These are phyloP conservation scores for Alloplasta piceator DNA, from an alignment of 2,888 invertebrate species.

Conservation along the genomic window DNA sequence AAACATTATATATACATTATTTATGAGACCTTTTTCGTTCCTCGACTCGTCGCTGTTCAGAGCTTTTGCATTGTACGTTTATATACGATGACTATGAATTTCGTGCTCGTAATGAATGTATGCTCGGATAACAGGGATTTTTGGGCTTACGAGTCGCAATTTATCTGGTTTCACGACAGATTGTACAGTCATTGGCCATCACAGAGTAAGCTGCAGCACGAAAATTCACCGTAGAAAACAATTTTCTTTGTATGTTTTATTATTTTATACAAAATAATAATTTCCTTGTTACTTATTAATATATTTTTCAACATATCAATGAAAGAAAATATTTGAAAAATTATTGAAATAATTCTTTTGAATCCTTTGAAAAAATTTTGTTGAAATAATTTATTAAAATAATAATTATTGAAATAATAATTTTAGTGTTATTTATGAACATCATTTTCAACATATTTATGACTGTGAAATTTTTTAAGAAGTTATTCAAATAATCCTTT, in stretches of 20 bases:
- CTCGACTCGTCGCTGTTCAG: conserved; percentile 27
- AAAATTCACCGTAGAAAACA: neutral
- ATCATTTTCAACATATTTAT: no score
- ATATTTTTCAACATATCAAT: no score
- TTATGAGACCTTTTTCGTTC: conserved; percentile 73
- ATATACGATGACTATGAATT: neutral
- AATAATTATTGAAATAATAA: no score
- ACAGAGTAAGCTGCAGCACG: no score
- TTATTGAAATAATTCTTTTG: neutral
- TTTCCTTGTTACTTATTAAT: neutral
- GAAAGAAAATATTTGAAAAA: neutral
- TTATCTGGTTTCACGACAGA: conserved; percentile 60
- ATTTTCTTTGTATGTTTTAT: neutral
- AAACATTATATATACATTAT: conserved; percentile 79
- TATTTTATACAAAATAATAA: neutral
- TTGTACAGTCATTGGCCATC: conserved; percentile 10
- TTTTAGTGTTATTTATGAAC: no score
- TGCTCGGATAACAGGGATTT: conserved; percentile 17
- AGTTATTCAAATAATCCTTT: no score
- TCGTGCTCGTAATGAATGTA: conserved; percentile 9
- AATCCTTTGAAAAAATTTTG: neutral
- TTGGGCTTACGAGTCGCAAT: conserved; percentile 69
- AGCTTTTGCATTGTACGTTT: neutral
- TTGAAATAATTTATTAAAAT: no score
- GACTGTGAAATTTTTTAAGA: no score